Base-by-base conservation (phyloP, 2,113 vertebrate genomes). In the Cavia porcellus region DNA sequence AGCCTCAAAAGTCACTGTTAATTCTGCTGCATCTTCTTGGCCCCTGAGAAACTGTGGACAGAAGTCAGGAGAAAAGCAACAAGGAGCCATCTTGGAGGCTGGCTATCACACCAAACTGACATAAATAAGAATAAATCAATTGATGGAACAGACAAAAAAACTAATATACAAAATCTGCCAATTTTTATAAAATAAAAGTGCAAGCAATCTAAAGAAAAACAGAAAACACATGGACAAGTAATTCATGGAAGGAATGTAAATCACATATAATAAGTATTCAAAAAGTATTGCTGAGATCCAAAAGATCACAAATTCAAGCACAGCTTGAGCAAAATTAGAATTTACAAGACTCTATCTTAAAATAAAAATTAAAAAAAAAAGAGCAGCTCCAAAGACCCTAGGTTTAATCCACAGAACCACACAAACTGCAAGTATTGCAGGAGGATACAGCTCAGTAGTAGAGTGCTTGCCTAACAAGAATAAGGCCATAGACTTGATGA, bases 181-280 rank as follows among this genome's bases (percentile, higher is more conserved):
- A 55, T 80, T 38, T 32, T 75, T 96, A 1, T 13, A 81, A 88
- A 96, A 88, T 35, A 77, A 90, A 96, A 72, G 81, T 47, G 17
- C 35, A 45, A 92, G 28, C 52, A 92, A 80, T 57, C n/a, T 93
- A 68, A 97, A 93, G 77, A 95, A 93, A 92, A 81, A 52, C 0
- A 75, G 28, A 92, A 89, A 82, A 62, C 19, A 89, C 35, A 81
- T 3, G 15, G 47, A 89, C 45, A 96, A 92, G 30, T 50, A 92
- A 96, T 64, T 90, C 86, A 90, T 2, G 92, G 47, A 86, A 64
- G 66, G 45, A 92, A 86, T 20, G 86, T 64, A 95, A 83, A 92
- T 52, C 12, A 13, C 32, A 86, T 7, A 19, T 9, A 92, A 42
- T 52, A 77, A 90, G 38, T 38, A 90, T 80, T 89, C 68, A 70